These are phyloP conservation scores for Anoncus sp. DNA, from an alignment of 2,888 invertebrate genomes.

Conservation along the genomic window DNA sequence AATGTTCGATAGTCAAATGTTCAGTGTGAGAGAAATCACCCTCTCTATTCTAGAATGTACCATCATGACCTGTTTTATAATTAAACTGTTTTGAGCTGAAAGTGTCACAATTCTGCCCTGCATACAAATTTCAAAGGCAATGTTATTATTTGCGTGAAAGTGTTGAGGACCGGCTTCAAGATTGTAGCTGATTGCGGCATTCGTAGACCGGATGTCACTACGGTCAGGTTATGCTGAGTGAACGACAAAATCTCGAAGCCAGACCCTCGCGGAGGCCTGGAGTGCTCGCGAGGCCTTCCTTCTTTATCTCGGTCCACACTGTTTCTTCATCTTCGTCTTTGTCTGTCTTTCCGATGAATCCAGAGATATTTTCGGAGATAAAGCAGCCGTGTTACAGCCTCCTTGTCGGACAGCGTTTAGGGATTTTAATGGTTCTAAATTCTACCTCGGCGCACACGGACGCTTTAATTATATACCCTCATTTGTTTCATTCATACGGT, in stretches of 20 bases:
- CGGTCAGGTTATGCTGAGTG: slow-evolving; percentile 27
- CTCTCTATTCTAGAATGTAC: too few relatives aligned
- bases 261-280: slow-evolving; percentile 23
- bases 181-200: slow-evolving; percentile 19
- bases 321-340: slow-evolving; percentile 3
- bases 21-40: too few relatives aligned
- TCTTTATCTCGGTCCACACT: slow-evolving; percentile 21
- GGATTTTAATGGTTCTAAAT: slow-evolving; percentile 79
- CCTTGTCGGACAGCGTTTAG: slow-evolving; percentile 77
- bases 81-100: too few relatives aligned
- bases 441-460: slow-evolving; percentile 73
- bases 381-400: slow-evolving; percentile 63
- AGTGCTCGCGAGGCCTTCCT: slow-evolving; percentile 12
- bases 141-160: slow-evolving; percentile 57
- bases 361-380: slow-evolving; percentile 76
- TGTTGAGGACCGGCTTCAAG: slow-evolving; percentile 68
- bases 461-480: slow-evolving; percentile 81
- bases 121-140: background rate
- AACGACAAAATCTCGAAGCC: slow-evolving; percentile 35
- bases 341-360: slow-evolving; percentile 64
- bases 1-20: too few relatives aligned
- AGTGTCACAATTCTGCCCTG: background rate
- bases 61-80: too few relatives aligned
- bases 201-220: slow-evolving; percentile 72
- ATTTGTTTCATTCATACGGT: slow-evolving; percentile 78